Base-by-base conservation (phyloP, 1,140 invertebrate genomes). In the Tigriopus japonicus region DNA sequence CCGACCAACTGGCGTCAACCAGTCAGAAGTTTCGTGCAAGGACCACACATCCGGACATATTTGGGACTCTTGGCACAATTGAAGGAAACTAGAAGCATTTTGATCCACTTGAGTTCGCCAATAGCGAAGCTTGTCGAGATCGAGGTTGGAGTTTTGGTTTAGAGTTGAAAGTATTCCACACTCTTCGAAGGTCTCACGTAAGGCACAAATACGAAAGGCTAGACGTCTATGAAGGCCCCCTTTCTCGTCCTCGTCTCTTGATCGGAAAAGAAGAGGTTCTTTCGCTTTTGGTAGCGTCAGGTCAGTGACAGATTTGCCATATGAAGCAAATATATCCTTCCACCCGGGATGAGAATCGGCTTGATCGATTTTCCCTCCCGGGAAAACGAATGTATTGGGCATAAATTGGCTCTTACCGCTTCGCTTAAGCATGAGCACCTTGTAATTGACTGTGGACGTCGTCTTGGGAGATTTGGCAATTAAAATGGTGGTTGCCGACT, bases 391-490 rank as follows among this genome's bases (percentile, higher is more conserved):
- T 19, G 52, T 24, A 14, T 54, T 54, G 15, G 52, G 52, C 52
- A 54, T 54, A 14, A 54, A 54, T n/a, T 62, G 52, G 23, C 59
- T 42, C 21, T 45, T 63, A 17, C 35, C 19, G 24, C 12, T 42
- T 65, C 62, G 19, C 23, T 54, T 54, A 6, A 54, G n/a, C 52
- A 54, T 54, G 2, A 54, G 14, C 3, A 54, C 52, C 23, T 54
- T 54, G 24, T 19, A 23, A 24, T 54, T 49, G 21, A 15, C 3
- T 10, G n/a, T 49, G 45, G 45, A 5, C 6, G 45, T 5, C 3
- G 45, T 49, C 12, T 17, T 21, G n/a, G 45, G 3, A 10, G n/a
- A 49, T 49, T 49, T 49, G n/a, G 45, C n/a, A 6, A 49, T 49
- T 49, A 49, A 49, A 15, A 49, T 49, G n/a, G 21, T 15, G n/a